Evolutionary conservation across 2,113 vertebrate species (phyloP).

Genomic region (Oreochromis tanganicae): DNA sequence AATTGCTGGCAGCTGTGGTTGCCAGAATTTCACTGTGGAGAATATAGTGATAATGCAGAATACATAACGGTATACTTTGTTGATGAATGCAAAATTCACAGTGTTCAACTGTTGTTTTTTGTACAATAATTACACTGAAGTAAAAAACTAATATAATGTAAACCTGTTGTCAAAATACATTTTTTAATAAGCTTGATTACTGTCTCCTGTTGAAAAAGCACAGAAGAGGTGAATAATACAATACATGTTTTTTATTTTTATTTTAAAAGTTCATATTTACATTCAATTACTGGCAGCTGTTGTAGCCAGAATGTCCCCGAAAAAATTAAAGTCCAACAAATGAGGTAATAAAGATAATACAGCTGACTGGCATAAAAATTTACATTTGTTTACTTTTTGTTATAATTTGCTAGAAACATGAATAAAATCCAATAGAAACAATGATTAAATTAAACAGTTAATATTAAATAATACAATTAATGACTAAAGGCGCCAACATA

Average conservation of each 20-base stretch:
- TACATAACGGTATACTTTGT: not conserved
- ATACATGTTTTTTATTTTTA: not conserved
- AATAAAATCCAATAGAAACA: not conserved
- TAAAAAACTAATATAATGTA: not conserved
- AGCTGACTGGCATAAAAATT: not conserved
- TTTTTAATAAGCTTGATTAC: not conserved
- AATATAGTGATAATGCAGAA: not conserved
- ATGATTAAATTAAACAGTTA: not conserved
- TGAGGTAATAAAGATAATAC: not conserved
- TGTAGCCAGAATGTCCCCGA: not conserved
- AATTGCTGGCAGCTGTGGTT: not conserved
- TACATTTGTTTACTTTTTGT: not conserved
- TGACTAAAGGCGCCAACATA: not conserved
- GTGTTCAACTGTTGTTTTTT: not conserved
- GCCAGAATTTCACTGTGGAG: not conserved
- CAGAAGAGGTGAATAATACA: not conserved
- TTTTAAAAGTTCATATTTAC: not conserved
- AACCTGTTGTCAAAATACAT: not conserved
- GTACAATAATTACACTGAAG: not conserved
- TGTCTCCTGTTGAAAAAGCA: not conserved
- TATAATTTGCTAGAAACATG: not conserved
- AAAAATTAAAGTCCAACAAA: not conserved
- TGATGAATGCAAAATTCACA: not conserved
- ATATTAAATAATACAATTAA: not conserved
- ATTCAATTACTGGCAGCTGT: not conserved